A percentile compares a stretch with the other conserved stretches of the same genome.
These are phyloP conservation scores for Gobiocypris rarus DNA, from an alignment of 2,113 vertebrate species.

Conservation along the genomic window DNA sequence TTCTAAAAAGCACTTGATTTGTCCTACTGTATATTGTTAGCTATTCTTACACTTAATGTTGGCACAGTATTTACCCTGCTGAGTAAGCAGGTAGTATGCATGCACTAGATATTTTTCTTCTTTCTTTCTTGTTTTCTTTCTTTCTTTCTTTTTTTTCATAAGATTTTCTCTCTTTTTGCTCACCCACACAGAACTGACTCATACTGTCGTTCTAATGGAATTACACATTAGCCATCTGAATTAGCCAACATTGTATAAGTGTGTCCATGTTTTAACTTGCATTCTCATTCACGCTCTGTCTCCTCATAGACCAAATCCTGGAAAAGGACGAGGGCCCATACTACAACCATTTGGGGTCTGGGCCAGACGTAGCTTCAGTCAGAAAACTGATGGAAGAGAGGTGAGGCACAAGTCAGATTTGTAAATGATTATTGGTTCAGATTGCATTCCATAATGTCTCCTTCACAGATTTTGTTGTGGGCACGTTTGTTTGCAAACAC, in stretches of 20 bases:
- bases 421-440: not conserved
- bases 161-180: constrained; percentile 41
- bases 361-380: constrained; percentile 91
- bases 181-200: constrained; percentile 14
- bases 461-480: not conserved
- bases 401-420: constrained; percentile 57
- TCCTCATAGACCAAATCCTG: constrained; percentile 85
- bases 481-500: not conserved
- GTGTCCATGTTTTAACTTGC: constrained; percentile 9
- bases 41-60: not conserved
- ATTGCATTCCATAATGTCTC: not conserved
- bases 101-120: constrained; percentile 16
- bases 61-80: not conserved
- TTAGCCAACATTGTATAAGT: not conserved
- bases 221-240: constrained; percentile 20
- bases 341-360: constrained; percentile 96
- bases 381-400: constrained; percentile 92
- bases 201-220: constrained; percentile 39
- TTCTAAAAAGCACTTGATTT: no score
- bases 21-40: not conserved
- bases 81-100: constrained; percentile 4
- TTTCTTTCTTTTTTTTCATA: constrained; percentile 38
- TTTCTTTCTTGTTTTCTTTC: constrained; percentile 45
- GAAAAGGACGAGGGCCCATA: constrained; percentile 98
- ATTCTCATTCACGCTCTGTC: constrained; percentile 15